These are phyloP conservation scores for Orchestia grillus DNA, from an alignment of 1,140 invertebrate species.

Conservation along the genomic window DNA sequence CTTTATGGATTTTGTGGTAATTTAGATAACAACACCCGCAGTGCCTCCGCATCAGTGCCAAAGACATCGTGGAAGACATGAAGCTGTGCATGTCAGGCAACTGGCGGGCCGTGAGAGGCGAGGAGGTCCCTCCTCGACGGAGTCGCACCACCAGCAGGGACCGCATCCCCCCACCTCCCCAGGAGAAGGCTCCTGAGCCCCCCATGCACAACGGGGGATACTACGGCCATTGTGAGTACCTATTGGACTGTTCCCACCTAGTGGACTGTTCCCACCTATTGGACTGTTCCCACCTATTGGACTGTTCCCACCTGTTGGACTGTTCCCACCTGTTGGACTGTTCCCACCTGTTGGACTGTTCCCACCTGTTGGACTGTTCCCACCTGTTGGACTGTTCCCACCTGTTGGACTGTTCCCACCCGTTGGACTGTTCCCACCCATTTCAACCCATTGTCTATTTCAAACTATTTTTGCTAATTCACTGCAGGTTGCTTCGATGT, in stretches of 20 bases:
- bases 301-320: no score
- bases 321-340: no score
- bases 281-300: background rate
- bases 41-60: slow-evolving; percentile 87
- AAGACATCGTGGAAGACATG: slow-evolving; percentile 88
- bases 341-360: no score
- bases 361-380: no score
- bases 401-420: no score
- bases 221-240: slow-evolving; percentile 64
- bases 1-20: background rate
- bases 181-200: slow-evolving; percentile 73
- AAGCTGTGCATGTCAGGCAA: slow-evolving; percentile 82
- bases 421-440: background rate
- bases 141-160: slow-evolving; percentile 66
- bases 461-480: background rate
- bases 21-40: slow-evolving; percentile 70
- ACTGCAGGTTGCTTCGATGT: background rate
- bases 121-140: background rate
- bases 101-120: slow-evolving; percentile 72
- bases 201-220: slow-evolving; percentile 69
- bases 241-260: background rate
- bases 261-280: background rate
- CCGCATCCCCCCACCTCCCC: slow-evolving; percentile 70
- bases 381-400: no score
- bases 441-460: background rate